Conservation (phyloP, 2,888 invertebrate species). For the Caenorhabditis panamensis region DNA sequence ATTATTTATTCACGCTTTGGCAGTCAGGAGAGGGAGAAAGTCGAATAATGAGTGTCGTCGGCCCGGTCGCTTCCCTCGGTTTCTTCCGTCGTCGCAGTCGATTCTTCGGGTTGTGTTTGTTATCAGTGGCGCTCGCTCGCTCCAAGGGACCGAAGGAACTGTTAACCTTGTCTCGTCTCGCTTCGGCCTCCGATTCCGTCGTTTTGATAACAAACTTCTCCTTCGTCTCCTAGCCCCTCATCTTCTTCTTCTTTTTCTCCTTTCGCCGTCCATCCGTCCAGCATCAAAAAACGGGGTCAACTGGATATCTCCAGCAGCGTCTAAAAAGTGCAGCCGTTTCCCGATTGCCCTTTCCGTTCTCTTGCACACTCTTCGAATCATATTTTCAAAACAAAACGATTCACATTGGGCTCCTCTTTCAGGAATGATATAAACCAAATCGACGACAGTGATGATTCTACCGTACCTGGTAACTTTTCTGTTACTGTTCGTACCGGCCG, state of each 20-base stretch:
- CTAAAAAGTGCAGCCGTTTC: slow-evolving; percentile 36
- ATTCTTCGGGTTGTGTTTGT: slow-evolving; percentile 22
- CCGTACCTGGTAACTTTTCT: slow-evolving; percentile 48
- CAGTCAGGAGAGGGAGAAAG: slow-evolving; percentile 16
- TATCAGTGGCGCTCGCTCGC: slow-evolving; percentile 24
- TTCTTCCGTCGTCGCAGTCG: not conserved
- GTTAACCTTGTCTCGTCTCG: slow-evolving; percentile 45
- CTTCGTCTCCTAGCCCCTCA: not conserved
- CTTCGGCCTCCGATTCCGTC: slow-evolving; percentile 29
- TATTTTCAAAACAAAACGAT: slow-evolving; percentile 34
- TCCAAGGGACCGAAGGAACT: slow-evolving; percentile 28
- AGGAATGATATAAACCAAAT: slow-evolving; percentile 50
- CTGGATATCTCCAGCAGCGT: slow-evolving; percentile 1
- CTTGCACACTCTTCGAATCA: slow-evolving; percentile 5
- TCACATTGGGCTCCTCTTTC: slow-evolving; percentile 13
- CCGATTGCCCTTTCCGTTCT: slow-evolving; percentile 12
- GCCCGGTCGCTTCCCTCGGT: not conserved
- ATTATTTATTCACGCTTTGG: slow-evolving; percentile 51
- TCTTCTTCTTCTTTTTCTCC: slow-evolving; percentile 6
- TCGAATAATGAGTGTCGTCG: slow-evolving; percentile 14
- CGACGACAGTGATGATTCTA: slow-evolving; percentile 40
- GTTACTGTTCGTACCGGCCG: slow-evolving; percentile 44
- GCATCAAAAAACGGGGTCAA: slow-evolving; percentile 39
- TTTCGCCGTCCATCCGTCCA: not conserved
- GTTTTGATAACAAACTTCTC: slow-evolving; percentile 53